A percentile compares a stretch with the other conserved stretches of the same genome.
These are phyloP conservation scores for Pseudococcus longispinus DNA, from an alignment of 2,888 invertebrate genomes.

Conservation along the genomic window DNA sequence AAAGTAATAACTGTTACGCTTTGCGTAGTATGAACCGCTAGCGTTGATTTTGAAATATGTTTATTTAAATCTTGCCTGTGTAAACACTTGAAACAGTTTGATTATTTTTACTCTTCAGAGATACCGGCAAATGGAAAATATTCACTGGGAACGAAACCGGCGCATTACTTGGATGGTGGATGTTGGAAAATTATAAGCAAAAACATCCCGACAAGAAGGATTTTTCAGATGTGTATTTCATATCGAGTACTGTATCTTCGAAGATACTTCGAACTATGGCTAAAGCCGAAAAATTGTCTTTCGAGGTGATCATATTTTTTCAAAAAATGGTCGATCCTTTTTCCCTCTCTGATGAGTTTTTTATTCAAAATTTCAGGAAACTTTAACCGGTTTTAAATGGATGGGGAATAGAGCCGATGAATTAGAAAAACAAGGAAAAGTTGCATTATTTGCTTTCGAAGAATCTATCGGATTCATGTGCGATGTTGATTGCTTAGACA, in stretches of 20 bases:
- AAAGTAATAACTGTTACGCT: constrained; percentile 25
- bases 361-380: constrained; percentile 70
- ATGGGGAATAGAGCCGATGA: constrained; percentile 91
- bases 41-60: neutral
- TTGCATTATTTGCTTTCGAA: constrained; percentile 92
- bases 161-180: constrained; percentile 93
- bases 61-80: neutral
- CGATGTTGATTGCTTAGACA: constrained; percentile 84
- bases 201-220: constrained; percentile 64
- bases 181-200: constrained; percentile 69
- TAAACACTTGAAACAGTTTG: neutral
- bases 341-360: neutral
- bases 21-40: neutral
- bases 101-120: neutral
- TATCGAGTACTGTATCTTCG: constrained; percentile 95
- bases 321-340: neutral
- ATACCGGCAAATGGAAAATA: constrained; percentile 77
- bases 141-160: constrained; percentile 97
- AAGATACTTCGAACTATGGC: constrained; percentile 88
- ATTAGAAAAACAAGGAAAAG: constrained; percentile 74
- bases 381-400: constrained; percentile 99
- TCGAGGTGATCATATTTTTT: constrained; percentile 64
- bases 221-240: constrained; percentile 75
- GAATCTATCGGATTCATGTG: constrained; percentile 99
- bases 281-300: constrained; percentile 76